Evolutionary conservation across 2,888 invertebrate genomes (phyloP).

Genomic region (Empis livida): DNA sequence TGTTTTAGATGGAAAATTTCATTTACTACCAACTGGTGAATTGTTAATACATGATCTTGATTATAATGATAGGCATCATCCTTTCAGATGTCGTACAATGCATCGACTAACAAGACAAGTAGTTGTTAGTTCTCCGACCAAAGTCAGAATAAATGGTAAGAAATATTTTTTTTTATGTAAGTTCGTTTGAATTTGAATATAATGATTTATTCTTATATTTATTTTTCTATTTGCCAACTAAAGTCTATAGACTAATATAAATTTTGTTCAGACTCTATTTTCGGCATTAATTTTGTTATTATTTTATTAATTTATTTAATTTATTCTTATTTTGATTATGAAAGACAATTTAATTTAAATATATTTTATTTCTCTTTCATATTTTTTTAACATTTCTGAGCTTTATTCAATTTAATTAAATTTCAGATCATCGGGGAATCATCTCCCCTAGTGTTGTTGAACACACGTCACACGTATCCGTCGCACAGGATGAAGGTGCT

Average conservation of each 20-base stretch:
- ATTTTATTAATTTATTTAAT: no score
- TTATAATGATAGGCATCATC: slow-evolving; percentile 57
- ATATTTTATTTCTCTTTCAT: no score
- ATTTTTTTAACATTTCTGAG: no score
- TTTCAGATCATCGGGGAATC: slow-evolving; percentile 57
- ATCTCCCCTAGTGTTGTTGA: slow-evolving; percentile 59
- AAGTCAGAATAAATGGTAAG: slow-evolving; percentile 56
- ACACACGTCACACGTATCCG: slow-evolving; percentile 54
- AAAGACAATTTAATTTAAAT: no score
- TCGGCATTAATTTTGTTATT: no score
- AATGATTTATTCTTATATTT: no score
- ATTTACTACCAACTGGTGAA: slow-evolving; percentile 60
- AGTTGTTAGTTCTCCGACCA: slow-evolving; percentile 53
- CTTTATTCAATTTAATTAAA: slow-evolving; percentile 1
- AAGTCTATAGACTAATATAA: no score
- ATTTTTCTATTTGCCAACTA: no score
- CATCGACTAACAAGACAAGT: slow-evolving; percentile 59
- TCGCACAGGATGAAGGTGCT: slow-evolving; percentile 59
- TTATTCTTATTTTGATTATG: no score
- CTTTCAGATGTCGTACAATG: slow-evolving; percentile 60
- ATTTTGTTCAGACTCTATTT: no score
- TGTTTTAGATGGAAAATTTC: slow-evolving; percentile 58
- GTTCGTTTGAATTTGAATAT: no score
- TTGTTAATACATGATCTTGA: slow-evolving; percentile 60
- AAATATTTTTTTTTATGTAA: slow-evolving; percentile 12